These are phyloP conservation scores for Drosophila saltans DNA, from an alignment of 1,140 invertebrate genomes.

Conservation along the genomic window DNA sequence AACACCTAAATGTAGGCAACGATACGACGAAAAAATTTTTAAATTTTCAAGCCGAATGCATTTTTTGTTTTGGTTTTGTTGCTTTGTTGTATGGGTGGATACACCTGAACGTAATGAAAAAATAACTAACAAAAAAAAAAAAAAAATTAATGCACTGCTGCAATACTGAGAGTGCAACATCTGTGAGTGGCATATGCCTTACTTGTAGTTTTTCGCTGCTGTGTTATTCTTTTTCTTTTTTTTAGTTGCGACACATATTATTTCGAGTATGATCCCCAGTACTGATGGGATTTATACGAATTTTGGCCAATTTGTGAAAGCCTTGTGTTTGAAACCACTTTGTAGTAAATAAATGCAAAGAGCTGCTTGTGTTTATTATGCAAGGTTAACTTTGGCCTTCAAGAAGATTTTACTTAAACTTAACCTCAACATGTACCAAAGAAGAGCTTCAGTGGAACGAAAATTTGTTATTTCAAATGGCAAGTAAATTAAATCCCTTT, in stretches of 20 bases:
- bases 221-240: background rate
- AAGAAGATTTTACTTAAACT: background rate
- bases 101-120: conserved; percentile 30
- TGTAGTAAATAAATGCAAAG: background rate
- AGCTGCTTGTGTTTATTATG: background rate
- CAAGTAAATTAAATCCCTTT: background rate
- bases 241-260: conserved; percentile 68
- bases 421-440: background rate
- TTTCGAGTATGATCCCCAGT: conserved; percentile 34
- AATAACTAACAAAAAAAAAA: conserved; percentile 29
- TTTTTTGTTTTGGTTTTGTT: background rate
- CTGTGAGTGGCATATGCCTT: conserved; percentile 17
- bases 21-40: conserved; percentile 26
- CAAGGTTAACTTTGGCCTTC: background rate
- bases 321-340: background rate
- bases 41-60: conserved; percentile 26
- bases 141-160: conserved; percentile 60
- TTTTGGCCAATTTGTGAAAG: background rate
- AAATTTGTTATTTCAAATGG: background rate
- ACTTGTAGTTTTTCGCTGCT: conserved; percentile 12
- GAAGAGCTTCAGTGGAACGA: background rate
- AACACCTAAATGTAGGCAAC: conserved; percentile 19
- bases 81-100: background rate
- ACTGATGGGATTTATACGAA: background rate
- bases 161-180: conserved; percentile 24